These are phyloP conservation scores for Brachyptera putata DNA, from an alignment of 2,888 invertebrate genomes.

Conservation along the genomic window DNA sequence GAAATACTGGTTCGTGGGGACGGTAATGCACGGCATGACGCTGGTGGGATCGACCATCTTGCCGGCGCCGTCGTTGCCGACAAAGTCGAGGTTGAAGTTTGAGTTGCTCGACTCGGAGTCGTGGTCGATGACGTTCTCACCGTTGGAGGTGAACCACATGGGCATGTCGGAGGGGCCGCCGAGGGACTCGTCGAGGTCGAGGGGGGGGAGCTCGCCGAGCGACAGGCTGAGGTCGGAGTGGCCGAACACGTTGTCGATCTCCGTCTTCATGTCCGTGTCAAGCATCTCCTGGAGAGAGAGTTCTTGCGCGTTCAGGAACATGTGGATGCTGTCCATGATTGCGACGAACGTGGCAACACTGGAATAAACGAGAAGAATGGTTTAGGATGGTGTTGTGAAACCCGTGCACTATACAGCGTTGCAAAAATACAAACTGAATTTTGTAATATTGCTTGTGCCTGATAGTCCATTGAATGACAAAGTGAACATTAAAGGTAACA, in stretches of 20 bases:
- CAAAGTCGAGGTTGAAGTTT: constrained; percentile 64
- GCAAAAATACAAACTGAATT: too few relatives aligned
- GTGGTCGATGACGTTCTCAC: constrained; percentile 45
- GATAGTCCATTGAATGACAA: too few relatives aligned
- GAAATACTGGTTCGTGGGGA: too few relatives aligned
- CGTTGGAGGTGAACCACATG: constrained; percentile 34
- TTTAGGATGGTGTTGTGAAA: too few relatives aligned
- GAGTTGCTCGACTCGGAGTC: constrained; percentile 57
- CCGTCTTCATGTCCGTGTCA: constrained; percentile 83
- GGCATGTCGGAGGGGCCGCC: constrained; percentile 37
- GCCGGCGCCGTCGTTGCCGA: constrained; percentile 66
- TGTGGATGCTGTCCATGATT: constrained; percentile 15
- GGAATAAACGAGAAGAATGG: too few relatives aligned
- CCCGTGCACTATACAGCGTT: too few relatives aligned
- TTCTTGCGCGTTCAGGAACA: constrained; percentile 27
- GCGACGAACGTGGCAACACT: neutral
- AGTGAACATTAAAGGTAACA: too few relatives aligned
- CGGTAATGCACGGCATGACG: constrained; percentile 71
- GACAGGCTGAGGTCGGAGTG: constrained; percentile 52
- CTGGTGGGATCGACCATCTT: constrained; percentile 89
- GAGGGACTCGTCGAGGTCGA: constrained; percentile 62
- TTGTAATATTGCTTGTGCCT: too few relatives aligned
- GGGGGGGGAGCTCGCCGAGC: constrained; percentile 52
- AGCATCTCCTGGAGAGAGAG: constrained; percentile 81
- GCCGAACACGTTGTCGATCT: constrained; percentile 70